Conservation (phyloP, 1,140 invertebrate species). For the Drosophila tropicalis region DNA sequence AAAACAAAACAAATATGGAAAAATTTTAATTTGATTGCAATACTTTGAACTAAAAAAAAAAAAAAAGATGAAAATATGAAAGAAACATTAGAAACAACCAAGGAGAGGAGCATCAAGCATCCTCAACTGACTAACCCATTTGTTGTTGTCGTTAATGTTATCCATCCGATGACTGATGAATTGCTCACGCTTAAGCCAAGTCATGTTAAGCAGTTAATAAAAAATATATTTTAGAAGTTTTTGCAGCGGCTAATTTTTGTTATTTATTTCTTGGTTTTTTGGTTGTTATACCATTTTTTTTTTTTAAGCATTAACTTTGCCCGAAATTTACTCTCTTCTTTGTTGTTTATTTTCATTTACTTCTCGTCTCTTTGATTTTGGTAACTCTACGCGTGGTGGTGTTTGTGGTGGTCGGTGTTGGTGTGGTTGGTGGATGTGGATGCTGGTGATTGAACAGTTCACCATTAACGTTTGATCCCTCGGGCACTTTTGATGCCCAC, state of each 20-base stretch:
- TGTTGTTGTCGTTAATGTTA: constrained; percentile 11
- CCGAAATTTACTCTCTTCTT: constrained; percentile 49
- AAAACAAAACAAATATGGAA: constrained; percentile 7
- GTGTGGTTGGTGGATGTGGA: background rate
- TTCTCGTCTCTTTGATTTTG: constrained; percentile 50
- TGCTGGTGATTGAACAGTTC: constrained; percentile 17
- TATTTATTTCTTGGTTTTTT: background rate
- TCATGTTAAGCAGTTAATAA: background rate
- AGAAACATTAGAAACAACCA: constrained; percentile 5
- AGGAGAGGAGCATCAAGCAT: constrained; percentile 5
- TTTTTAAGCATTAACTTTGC: constrained; percentile 20
- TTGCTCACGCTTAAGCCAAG: background rate
- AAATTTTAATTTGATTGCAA: constrained; percentile 72
- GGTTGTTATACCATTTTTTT: background rate
- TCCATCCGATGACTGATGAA: constrained; percentile 1
- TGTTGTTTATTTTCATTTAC: constrained; percentile 74
- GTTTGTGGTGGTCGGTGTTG: constrained; percentile 18
- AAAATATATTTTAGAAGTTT: background rate
- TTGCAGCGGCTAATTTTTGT: constrained; percentile 6
- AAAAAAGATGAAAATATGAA: background rate
- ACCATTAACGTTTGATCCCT: constrained; percentile 39
- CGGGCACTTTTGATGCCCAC: constrained; percentile 33
- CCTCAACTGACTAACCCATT: constrained; percentile 31
- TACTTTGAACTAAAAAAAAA: constrained; percentile 67
- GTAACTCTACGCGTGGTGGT: constrained; percentile 33